A percentile compares a stretch with the other conserved stretches of the same genome.
These are phyloP conservation scores for Siniperca scherzeri DNA, from an alignment of 2,797 vertebrate species.

Conservation along the genomic window DNA sequence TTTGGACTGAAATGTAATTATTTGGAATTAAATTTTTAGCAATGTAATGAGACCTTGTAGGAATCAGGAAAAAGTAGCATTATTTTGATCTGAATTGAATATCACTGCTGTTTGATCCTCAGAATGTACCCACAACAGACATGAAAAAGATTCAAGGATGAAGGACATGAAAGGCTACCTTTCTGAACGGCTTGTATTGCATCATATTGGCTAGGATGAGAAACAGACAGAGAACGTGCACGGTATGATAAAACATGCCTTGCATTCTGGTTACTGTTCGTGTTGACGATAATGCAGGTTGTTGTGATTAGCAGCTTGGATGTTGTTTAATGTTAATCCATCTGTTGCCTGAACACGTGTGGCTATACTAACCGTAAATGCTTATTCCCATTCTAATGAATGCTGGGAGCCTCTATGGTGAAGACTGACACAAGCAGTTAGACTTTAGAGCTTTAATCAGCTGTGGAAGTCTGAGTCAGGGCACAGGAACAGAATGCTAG, in stretches of 20 bases:
- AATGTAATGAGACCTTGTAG: conserved; percentile 38
- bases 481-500: conserved; percentile 42
- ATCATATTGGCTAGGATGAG: conserved; percentile 47
- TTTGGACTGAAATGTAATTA: conserved; percentile 49
- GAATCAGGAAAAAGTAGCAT: conserved; percentile 16
- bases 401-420: conserved; percentile 23
- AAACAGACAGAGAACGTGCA: conserved; percentile 45
- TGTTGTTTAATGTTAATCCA: conserved; percentile 17
- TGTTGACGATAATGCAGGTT: conserved; percentile 12
- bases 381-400: conserved; percentile 45
- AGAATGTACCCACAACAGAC: conserved; percentile 50
- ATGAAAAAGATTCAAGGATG: conserved; percentile 69
- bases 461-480: conserved; percentile 43
- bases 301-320: conserved; percentile 6
- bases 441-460: conserved; percentile 53
- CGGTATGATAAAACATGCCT: conserved; percentile 20
- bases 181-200: conserved; percentile 51
- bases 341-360: conserved; percentile 33
- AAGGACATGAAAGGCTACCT: conserved; percentile 70
- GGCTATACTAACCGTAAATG: background rate
- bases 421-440: conserved; percentile 44
- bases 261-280: conserved; percentile 8
- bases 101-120: conserved; percentile 64
- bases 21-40: conserved; percentile 28
- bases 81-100: conserved; percentile 65